phyloP scores from a whole-genome alignment of 2,797 vertebrate species.

The Botia almorhae region DNA sequence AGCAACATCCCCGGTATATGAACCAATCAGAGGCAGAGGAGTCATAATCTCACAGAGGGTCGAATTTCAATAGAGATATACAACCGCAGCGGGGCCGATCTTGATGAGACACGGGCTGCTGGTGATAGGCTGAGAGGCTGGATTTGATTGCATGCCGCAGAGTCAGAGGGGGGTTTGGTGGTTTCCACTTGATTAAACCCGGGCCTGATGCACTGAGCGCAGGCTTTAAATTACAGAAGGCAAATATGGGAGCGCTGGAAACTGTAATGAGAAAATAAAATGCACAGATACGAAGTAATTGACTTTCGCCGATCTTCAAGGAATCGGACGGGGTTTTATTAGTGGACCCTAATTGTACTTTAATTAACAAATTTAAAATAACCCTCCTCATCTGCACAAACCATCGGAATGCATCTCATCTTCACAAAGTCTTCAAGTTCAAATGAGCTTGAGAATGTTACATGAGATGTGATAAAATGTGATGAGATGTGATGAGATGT shows the following conservation, averaged over 20 bases:
- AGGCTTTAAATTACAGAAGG: conserved; percentile 77
- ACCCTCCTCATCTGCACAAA: conserved; percentile 54
- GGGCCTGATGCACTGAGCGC: conserved; percentile 69
- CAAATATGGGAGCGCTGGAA: conserved; percentile 53
- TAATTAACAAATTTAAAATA: conserved; percentile 77
- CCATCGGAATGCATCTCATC: background rate
- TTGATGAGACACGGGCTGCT: conserved; percentile 75
- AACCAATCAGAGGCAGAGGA: no score
- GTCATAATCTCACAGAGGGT: no score
- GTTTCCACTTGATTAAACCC: conserved; percentile 82
- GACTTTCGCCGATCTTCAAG: conserved; percentile 77
- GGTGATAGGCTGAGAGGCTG: conserved; percentile 70
- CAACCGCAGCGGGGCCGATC: conserved; percentile 70
- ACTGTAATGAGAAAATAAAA: conserved; percentile 82
- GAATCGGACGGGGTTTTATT: conserved; percentile 76
- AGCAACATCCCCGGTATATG: no score
- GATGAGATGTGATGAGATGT: conserved; percentile 7
- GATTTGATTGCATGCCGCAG: conserved; percentile 73
- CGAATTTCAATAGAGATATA: conserved; percentile 63
- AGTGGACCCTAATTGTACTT: conserved; percentile 76
- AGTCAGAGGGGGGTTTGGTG: conserved; percentile 76
- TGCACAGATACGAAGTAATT: conserved; percentile 80
- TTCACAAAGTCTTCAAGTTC: conserved; percentile 12
- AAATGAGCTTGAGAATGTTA: conserved; percentile 4
- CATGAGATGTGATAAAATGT: conserved; percentile 1